Percentiles rank a stretch among this genome's conserved stretches.
Conservation (phyloP, 1,140 invertebrate species). For the Sycophaga agraensis region DNA sequence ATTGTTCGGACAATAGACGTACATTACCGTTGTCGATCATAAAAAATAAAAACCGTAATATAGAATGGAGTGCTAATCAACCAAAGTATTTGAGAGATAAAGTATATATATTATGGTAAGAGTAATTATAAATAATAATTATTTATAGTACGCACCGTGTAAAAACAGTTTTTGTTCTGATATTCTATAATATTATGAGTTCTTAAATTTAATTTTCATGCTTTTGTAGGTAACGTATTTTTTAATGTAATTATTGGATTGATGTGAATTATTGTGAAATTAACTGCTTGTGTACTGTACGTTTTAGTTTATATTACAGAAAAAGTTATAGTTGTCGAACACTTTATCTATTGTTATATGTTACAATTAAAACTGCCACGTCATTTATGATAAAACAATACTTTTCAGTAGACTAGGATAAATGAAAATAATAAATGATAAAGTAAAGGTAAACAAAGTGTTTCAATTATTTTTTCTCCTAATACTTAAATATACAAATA, state of each 20-base stretch:
- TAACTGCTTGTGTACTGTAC: too few relatives aligned
- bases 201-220: background rate
- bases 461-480: too few relatives aligned
- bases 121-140: constrained; percentile 1
- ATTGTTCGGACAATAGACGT: constrained; percentile 31
- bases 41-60: background rate
- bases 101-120: too few relatives aligned
- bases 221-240: background rate
- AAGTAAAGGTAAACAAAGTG: background rate
- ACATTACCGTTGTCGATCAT: background rate
- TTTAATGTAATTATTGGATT: constrained; percentile 3
- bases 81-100: background rate
- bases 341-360: constrained; percentile 10
- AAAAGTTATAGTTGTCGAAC: background rate
- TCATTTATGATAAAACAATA: constrained; percentile 29
- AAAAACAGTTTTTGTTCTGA: background rate
- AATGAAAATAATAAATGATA: constrained; percentile 25
- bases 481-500: too few relatives aligned
- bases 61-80: background rate
- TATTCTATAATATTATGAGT: background rate
- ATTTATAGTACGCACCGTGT: constrained; percentile 10
- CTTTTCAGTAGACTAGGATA: constrained; percentile 22
- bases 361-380: constrained; percentile 29
- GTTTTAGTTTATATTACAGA: too few relatives aligned
- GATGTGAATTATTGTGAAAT: too few relatives aligned